A percentile compares a stretch with the other conserved stretches of the same genome.
These are phyloP conservation scores for Helicoverpa zea DNA, from an alignment of 1,140 invertebrate genomes.

Conservation along the genomic window DNA sequence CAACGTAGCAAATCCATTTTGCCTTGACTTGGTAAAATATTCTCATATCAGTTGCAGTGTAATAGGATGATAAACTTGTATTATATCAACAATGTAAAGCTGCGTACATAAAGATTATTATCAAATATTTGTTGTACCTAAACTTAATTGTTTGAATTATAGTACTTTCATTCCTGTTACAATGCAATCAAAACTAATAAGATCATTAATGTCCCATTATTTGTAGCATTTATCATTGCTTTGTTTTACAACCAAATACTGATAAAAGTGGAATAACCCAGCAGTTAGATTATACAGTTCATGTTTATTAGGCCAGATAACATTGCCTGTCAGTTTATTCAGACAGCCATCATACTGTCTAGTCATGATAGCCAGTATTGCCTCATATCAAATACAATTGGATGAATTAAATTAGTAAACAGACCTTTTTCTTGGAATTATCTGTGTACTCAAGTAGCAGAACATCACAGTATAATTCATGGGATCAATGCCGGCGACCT, in stretches of 20 bases:
- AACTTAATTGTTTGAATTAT: not conserved
- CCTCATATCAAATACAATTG: not conserved
- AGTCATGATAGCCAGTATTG: not conserved
- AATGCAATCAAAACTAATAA: conserved; percentile 2
- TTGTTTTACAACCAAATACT: conserved; percentile 26
- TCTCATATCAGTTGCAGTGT: too few relatives aligned
- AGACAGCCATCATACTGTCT: not conserved
- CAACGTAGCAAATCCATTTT: too few relatives aligned
- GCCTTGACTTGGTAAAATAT: too few relatives aligned
- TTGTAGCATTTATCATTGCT: not conserved
- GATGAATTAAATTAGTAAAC: too few relatives aligned
- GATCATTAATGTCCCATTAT: conserved; percentile 9
- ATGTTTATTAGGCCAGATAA: conserved; percentile 8
- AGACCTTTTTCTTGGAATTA: not conserved
- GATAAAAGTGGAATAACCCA: conserved; percentile 30
- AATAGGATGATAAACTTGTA: too few relatives aligned
- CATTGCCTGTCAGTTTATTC: not conserved
- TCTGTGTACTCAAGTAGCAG: not conserved
- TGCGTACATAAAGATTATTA: not conserved
- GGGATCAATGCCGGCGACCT: conserved; percentile 9
- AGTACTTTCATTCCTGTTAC: not conserved
- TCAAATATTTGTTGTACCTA: not conserved
- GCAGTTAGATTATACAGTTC: not conserved
- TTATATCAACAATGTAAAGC: not conserved
- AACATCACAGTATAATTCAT: not conserved